Base-by-base conservation (phyloP, 2,113 vertebrate species). In the Microcebus jonahi region DNA sequence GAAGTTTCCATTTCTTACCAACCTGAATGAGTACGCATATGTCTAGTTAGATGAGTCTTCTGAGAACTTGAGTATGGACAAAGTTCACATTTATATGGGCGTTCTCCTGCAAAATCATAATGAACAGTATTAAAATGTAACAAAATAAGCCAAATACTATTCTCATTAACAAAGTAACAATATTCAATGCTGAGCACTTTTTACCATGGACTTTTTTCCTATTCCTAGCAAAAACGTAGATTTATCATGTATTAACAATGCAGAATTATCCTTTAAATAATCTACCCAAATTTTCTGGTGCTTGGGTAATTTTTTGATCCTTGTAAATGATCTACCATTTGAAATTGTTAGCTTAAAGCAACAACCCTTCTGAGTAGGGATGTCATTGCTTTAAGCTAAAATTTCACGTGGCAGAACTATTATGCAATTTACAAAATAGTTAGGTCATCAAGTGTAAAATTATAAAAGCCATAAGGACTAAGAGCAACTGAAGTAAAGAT, bases 21-120 rank as follows among this genome's bases (percentile, higher is more conserved):
- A 99, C 99, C 99, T 97, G 99, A 99, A 98, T 99, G 99, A 45
- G 99, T 99, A 91, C 99, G 99, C 99, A 99, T 99, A 94, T 99
- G 99, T 94, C 99, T 98, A 36, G 99, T 99, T 97, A 99, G 98
- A 97, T 99, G 99, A 15, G 99, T 99, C 98, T 99, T 99, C 99
- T 99, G 99, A 48, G 99, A 99, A 96, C 99, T 99, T 95, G 99
- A 99, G 39, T 99, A 99, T 93, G 99, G 99, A 95, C 99, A 99
- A 98, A 99, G 99, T 1, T 99, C 98, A 98, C 99, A 99, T 27
- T 99, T 99, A 97, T 99, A 99, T 0, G 99, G 99, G 59, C 99
- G 99, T 61, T 99, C 99, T 96, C 99, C 99, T 99, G 98, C 5
- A 96, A 98, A 93, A 98, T 90, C 48, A 86, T 65, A 31, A 94